Conservation (phyloP, 1,140 invertebrate genomes). For the Drosophila arawakana region DNA sequence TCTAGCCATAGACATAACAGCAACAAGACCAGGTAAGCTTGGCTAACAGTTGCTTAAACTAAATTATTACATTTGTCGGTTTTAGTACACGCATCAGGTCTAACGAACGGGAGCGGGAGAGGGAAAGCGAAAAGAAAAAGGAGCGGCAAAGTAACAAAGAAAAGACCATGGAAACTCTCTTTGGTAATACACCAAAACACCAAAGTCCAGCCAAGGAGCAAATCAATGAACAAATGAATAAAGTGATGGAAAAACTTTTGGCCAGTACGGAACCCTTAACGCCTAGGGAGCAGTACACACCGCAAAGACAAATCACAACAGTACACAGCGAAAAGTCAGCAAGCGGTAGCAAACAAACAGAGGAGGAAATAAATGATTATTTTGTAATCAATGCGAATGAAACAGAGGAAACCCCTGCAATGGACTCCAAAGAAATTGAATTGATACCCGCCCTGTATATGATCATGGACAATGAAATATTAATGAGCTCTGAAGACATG, state of each 20-base stretch:
- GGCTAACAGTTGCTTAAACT: not conserved
- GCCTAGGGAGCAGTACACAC: slow-evolving; percentile 1
- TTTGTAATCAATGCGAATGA: slow-evolving; percentile 15
- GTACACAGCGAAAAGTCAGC: not conserved
- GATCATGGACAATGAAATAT: not conserved
- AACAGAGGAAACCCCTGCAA: no score
- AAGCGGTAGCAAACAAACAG: not conserved
- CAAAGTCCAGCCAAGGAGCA: not conserved
- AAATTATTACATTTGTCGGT: not conserved
- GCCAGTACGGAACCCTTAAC: not conserved
- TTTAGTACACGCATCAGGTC: slow-evolving; percentile 12
- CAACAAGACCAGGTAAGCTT: slow-evolving; percentile 38
- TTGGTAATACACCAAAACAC: slow-evolving; percentile 16
- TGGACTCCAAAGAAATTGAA: not conserved
- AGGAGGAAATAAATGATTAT: not conserved
- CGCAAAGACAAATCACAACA: not conserved
- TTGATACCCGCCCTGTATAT: not conserved
- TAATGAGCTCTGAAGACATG: not conserved
- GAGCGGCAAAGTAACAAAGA: not conserved
- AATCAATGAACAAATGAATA: not conserved
- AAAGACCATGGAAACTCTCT: not conserved
- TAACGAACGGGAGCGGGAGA: not conserved
- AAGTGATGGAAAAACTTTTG: not conserved
- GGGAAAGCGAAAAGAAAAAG: not conserved
- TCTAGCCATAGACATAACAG: slow-evolving; percentile 11